Percentiles rank a stretch among this genome's conserved stretches.
Evolutionary conservation across 2,113 vertebrate species (phyloP).

Genomic region (Notarius lentiginosus): DNA sequence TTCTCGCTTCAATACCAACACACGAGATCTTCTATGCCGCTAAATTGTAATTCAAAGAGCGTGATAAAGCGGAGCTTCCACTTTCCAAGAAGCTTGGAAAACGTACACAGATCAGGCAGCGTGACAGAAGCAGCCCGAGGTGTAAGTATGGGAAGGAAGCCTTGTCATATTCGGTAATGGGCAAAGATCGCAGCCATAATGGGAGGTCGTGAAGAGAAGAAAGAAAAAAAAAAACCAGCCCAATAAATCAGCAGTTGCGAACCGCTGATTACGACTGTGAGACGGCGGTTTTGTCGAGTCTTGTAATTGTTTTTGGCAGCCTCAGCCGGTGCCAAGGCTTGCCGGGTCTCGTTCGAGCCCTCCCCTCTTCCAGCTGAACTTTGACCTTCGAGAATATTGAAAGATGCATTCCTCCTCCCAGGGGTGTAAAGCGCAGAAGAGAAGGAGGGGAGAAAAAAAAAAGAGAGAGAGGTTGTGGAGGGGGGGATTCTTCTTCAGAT

Average conservation of each 20-base stretch:
- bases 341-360: conserved; percentile 43
- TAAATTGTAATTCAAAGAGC: not conserved
- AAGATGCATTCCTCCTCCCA: conserved; percentile 68
- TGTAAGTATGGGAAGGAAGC: conserved; percentile 41
- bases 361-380: conserved; percentile 69
- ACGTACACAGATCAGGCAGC: conserved; percentile 10
- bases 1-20: not conserved
- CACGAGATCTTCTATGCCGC: not conserved
- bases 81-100: not conserved
- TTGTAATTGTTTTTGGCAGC: conserved; percentile 74
- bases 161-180: conserved; percentile 78
- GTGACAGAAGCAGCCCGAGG: conserved; percentile 43
- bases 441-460: not conserved
- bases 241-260: conserved; percentile 73
- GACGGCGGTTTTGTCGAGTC: conserved; percentile 53
- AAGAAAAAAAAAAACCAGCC: conserved; percentile 52
- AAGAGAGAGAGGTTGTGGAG: not conserved
- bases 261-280: conserved; percentile 71
- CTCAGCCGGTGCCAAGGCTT: conserved; percentile 44
- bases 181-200: conserved; percentile 74
- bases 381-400: conserved; percentile 69
- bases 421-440: conserved; percentile 59
- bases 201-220: conserved; percentile 67
- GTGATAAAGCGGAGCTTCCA: conserved; percentile 3
- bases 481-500: conserved; percentile 45